Base-by-base conservation (phyloP, 2,888 invertebrate genomes). In the Drosophila suboccidentalis region DNA sequence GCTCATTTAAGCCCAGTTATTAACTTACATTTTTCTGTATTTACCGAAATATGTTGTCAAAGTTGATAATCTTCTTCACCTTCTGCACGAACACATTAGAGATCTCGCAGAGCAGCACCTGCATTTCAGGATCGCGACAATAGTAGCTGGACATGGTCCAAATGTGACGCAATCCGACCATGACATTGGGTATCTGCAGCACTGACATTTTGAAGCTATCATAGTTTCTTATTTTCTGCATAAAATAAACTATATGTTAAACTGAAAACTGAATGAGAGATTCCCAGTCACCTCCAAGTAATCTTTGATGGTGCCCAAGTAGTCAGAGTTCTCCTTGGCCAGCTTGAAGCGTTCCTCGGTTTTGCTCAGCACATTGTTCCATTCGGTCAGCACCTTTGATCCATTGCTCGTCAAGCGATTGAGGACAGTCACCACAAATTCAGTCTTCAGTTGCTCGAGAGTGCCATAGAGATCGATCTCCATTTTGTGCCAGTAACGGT, bases 121-220 rank as follows among this genome's bases (percentile, higher is more conserved):
- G 95, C 97, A 98, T 98, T 65, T 96, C 95, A 71, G 97, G 96
- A 89, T 98, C 98, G 0, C 94, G 95, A 70, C 96, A 95, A 91
- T 97, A 98, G 85, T 97, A 97, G 55, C 95, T 94, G 0, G 98
- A 98, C 59, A 98, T 94, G 54, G 98, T 96, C 98, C 98, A 98
- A 89, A 98, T 96, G 94, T 98, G 96, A 81, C 96, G 95, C 41
- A 98, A 92, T 1, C 97, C 97, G 74, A 97, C 96, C 93, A 97
- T 96, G 71, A 98, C 93, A 63, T 95, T 94, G 0, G 97, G 96
- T 29, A 98, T 94, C 5, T 95, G 94, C 43, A 96, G 95, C 11
- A 94, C 94, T 19, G 97, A 95, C 90, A 95, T 94, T 62, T 95
- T 94, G 68, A 97, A 96, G 29, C 96, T 95, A 0, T 95, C 94